Evolutionary conservation across 2,113 vertebrate species (phyloP), one percentile per base, ranked within the genome.

Genomic region (Donacobius atricapilla): DNA sequence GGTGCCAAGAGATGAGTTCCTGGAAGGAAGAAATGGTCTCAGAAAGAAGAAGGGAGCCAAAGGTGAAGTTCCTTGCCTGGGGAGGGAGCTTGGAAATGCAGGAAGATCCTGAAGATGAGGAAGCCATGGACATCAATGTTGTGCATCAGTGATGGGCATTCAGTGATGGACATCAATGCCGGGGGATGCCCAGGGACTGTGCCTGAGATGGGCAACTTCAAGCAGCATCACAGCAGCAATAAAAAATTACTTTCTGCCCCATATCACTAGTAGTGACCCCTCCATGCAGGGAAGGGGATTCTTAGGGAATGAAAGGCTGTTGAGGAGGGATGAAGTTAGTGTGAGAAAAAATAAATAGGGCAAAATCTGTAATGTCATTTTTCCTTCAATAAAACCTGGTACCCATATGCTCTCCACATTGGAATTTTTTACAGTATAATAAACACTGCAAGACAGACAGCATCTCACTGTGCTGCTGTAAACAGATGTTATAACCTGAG

Each of bases 191-290:
- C 35, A 64, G 27, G 23, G 37, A 39, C 23, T 58, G 15, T 45
- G 39, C 9, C 33, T 12, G 9, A 69, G 39, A 50, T 4, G 1
- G 27, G 14, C 33, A 63, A 27, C 31, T 31, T 21, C 33, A 80
- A 73, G 33, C 8, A 81, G 30, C 16, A 24, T 40, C 25, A 28
- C 33, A 69, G 35, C 17, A 88, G 50, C 35, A 69, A n/a, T 9
- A 1, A 9, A 24, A n/a, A 16, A 25, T 0, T 0, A 63, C 24
- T 40, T 80, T 63, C n/a, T 63, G 39, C 3, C 31, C 28, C 68
- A 3, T 4, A 9, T 33, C 23, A 66, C 5, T 44, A 37, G 20
- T 23, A 28, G 37, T 10, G 22, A 61, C 9, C 4, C 23, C 22
- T 33, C 20, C 9, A 13, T 27, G 14, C 28, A 61, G 47, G 10